These are phyloP conservation scores for Lucinisca nassula DNA, from an alignment of 2,888 invertebrate genomes.

Conservation along the genomic window DNA sequence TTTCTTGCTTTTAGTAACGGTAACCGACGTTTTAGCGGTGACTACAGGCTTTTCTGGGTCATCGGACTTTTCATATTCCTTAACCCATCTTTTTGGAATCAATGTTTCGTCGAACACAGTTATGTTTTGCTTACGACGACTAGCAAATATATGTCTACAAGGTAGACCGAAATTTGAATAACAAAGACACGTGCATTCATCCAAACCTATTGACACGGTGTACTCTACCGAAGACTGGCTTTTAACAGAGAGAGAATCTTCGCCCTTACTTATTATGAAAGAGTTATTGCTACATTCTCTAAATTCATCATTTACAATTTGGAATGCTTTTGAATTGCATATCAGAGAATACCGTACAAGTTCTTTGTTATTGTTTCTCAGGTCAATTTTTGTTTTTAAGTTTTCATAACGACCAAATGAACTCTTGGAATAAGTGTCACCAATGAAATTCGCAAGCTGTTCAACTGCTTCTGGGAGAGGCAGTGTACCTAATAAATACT, in stretches of 20 bases:
- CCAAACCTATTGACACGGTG: background rate
- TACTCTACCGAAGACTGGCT: background rate
- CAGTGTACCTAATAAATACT: background rate
- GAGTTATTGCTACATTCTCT: background rate
- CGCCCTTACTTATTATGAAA: background rate
- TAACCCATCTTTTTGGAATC: conserved; percentile 2
- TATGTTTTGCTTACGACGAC: background rate
- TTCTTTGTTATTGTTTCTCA: background rate
- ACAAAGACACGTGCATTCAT: background rate
- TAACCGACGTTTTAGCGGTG: background rate
- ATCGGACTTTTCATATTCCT: conserved; percentile 3
- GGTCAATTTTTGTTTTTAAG: conserved; percentile 5
- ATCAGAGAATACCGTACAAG: background rate
- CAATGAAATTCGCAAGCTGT: background rate
- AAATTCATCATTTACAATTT: background rate
- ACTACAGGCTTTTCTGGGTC: background rate
- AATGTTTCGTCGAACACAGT: background rate
- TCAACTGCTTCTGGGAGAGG: background rate
- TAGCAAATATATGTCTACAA: conserved; percentile 9
- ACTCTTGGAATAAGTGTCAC: conserved; percentile 10
- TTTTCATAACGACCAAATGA: background rate
- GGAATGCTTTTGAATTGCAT: background rate
- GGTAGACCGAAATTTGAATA: conserved; percentile 8
- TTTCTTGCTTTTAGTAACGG: background rate
- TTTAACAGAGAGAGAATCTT: background rate